A percentile compares a stretch with the other conserved stretches of the same genome.
Conservation (phyloP, 2,888 invertebrate species). For the Cactoblastis cactorum region DNA sequence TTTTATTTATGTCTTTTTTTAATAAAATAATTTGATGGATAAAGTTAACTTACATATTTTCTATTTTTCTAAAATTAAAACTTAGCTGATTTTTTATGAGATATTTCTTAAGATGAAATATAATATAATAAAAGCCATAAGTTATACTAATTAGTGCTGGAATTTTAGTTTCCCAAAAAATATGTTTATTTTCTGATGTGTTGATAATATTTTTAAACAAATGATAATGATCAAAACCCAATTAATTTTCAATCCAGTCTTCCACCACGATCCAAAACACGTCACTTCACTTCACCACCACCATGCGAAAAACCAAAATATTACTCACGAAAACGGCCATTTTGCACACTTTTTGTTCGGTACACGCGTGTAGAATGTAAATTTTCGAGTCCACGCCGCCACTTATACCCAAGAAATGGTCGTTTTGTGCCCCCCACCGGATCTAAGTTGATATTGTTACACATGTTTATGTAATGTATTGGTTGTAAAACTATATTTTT, state of each 20-base stretch:
- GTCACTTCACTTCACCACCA: slow-evolving; percentile 5
- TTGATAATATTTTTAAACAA: too few species aligned
- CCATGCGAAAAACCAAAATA: not conserved
- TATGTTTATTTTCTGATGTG: too few species aligned
- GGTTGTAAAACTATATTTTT: not conserved
- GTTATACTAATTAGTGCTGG: too few species aligned
- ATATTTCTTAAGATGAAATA: too few species aligned
- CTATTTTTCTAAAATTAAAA: too few species aligned
- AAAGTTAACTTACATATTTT: too few species aligned
- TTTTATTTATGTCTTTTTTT: too few species aligned
- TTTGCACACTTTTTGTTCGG: slow-evolving; percentile 13
- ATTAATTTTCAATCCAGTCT: not conserved
- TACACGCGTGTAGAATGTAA: slow-evolving; percentile 41
- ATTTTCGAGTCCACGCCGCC: slow-evolving; percentile 32
- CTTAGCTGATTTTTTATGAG: too few species aligned
- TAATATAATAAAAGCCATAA: too few species aligned
- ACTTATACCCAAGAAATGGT: slow-evolving; percentile 67
- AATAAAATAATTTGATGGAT: too few species aligned
- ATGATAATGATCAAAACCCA: too few species aligned
- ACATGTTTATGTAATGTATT: slow-evolving; percentile 11
- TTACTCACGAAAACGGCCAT: slow-evolving; percentile 45
- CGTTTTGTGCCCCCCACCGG: slow-evolving; percentile 34
- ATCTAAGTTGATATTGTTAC: not conserved
- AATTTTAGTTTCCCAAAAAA: too few species aligned
- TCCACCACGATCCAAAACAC: not conserved